Evolutionary conservation across 1,140 invertebrate species (phyloP), one percentile per base, ranked within the genome.

Genomic region (Tetranychus cinnabarinus): DNA sequence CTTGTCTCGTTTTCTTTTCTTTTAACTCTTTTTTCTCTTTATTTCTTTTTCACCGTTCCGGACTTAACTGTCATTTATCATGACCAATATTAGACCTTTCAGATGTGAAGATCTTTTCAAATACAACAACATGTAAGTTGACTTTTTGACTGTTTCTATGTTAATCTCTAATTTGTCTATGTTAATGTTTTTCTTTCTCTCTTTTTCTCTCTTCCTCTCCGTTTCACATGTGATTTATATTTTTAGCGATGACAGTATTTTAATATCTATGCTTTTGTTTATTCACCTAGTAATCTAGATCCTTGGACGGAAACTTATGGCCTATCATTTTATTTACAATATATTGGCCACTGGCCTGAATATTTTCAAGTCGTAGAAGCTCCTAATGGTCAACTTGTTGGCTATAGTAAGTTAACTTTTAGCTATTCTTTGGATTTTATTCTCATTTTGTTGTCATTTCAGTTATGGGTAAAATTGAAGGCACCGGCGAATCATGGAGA

Each of bases 401-500:
- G 92, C 65, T 98, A 97, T 69, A 96, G 50, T 52, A 23, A 23
- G 50, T 52, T 52, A 8, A 8, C 23, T 4, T 42, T 42, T 42
- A 54, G 42, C 61, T 62, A 33, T 61, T 62, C n/a, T 61, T 58
- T 62, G 23, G 23, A 23, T 23, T 35, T 2, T 58, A 8, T 37
- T 52, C n/a, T 64, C 63, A 60, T 65, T 61, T 62, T 60, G 67
- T 77, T 78, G 23, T 23, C 23, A 96, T 90, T 52, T 50, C 6
- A 52, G 50, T 98, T 56, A 98, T 98, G 92, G 95, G 92, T 39
- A 98, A 98, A 76, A 85, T 91, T 12, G 95, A 99, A 78, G 95
- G 93, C 0, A 79, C 81, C 68, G 82, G 83, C 62, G 87, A 95
- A 69, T 86, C 91, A 70, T 97, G 91, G 91, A 95, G 98, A 79